phyloP scores from a whole-genome alignment of 64 coral and sea anemone genomes.

The Cladopsammia gracilis region DNA sequence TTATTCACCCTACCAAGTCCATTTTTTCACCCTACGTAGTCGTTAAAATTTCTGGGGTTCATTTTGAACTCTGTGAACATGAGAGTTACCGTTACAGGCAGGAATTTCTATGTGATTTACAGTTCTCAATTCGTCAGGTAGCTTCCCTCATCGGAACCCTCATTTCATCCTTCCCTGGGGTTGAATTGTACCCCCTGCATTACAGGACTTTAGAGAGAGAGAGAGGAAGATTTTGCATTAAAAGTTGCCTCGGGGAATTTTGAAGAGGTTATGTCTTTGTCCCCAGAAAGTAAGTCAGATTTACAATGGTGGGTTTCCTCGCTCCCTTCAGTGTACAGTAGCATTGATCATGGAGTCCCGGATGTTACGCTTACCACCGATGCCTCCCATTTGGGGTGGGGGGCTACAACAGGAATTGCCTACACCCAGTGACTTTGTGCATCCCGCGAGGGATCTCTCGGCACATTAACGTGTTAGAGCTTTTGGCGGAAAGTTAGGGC shows the following conservation, averaged over 20 bases:
- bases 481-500: neutral
- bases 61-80: neutral
- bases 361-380: slow-evolving; percentile 7
- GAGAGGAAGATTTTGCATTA: slow-evolving; percentile 15
- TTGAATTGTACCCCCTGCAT: neutral
- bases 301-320: slow-evolving; percentile 44
- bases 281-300: slow-evolving; percentile 14
- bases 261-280: neutral
- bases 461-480: slow-evolving; percentile 30
- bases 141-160: neutral
- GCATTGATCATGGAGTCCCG: slow-evolving; percentile 39
- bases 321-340: slow-evolving; percentile 10
- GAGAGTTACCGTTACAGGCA: neutral
- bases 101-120: neutral
- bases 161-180: neutral
- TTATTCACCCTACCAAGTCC: slow-evolving; percentile 47
- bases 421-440: slow-evolving; percentile 24
- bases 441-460: neutral
- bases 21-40: slow-evolving; percentile 2
- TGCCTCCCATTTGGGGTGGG: slow-evolving; percentile 40
- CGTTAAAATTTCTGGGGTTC: slow-evolving; percentile 48
- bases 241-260: neutral
- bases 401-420: neutral
- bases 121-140: neutral
- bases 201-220: slow-evolving; percentile 29